These are phyloP conservation scores for Drosophila affinis DNA, from an alignment of 2,888 invertebrate genomes.

Conservation along the genomic window DNA sequence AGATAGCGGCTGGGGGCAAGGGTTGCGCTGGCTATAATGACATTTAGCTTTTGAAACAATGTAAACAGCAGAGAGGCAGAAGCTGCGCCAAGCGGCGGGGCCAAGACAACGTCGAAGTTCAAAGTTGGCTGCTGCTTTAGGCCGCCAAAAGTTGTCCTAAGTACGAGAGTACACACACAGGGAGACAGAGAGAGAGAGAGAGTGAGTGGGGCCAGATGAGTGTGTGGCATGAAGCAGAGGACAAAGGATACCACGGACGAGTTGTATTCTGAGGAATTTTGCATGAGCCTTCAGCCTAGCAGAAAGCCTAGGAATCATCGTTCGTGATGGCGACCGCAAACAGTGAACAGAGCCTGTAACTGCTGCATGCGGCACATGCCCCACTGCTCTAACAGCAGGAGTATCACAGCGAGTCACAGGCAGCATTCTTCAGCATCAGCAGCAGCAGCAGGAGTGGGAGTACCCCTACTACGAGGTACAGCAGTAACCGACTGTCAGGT, in stretches of 20 bases:
- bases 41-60: constrained; percentile 78
- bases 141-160: constrained; percentile 65
- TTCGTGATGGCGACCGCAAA: constrained; percentile 61
- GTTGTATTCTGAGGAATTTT: constrained; percentile 72
- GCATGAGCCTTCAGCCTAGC: constrained; percentile 65
- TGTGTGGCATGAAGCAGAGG: constrained; percentile 8
- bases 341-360: constrained; percentile 39
- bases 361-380: constrained; percentile 1
- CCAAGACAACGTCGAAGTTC: constrained; percentile 66
- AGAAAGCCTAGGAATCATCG: not conserved
- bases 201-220: not conserved
- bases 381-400: not conserved
- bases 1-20: constrained; percentile 8
- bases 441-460: not conserved
- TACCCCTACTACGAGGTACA: constrained; percentile 12
- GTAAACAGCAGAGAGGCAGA: constrained; percentile 62
- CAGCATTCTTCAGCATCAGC: not conserved
- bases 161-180: constrained; percentile 56
- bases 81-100: constrained; percentile 20
- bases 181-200: not conserved
- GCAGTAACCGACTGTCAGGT: constrained; percentile 47
- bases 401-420: not conserved
- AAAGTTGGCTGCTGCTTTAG: constrained; percentile 67
- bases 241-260: constrained; percentile 34
- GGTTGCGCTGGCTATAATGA: constrained; percentile 66